Base-by-base conservation (phyloP, 2,888 invertebrate genomes). In the Acrobasis consociella region DNA sequence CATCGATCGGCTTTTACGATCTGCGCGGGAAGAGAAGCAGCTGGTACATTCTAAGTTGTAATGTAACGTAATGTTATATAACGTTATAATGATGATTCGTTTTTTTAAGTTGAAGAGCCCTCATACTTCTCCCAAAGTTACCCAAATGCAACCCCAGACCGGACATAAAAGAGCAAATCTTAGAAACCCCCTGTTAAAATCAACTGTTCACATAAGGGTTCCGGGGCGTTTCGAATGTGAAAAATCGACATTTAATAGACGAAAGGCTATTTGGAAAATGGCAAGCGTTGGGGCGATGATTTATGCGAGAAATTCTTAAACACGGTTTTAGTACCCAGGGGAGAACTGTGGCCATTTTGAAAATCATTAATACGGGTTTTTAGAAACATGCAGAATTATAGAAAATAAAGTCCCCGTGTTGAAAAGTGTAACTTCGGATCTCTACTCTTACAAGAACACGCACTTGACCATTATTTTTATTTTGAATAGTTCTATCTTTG, bases 171-270 rank as follows among this genome's bases (percentile, higher is more conserved):
- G n/a, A 5, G 46, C 46, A 46, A 46, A 46, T 46, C 46, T 46
- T 13, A 46, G 46, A 13, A 46, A 46, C 46, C 46, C 46, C 46
- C 46, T 46, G 46, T 46, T 46, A 46, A 46, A 46, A 46, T 46
- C 46, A 46, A 46, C 46, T 46, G 46, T 46, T 46, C 46, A 46
- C 46, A n/a, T 46, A 46, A 67, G 70, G 72, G 77, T 75, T 75
- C 70, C 72, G 70, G 65, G 69, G 72, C 69, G 65, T 69, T 76
- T 69, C 69, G 75, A 78, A 83, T 80, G 85, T 90, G 89, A 91
- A 88, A 89, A 89, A 91, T 91, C 85, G 90, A 83, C 87, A 85
- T 91, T 91, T 90, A 91, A 90, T 89, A 89, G 91, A 83, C 81
- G 83, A 76, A 77, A 79, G 85, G 87, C 88, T 78, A 80, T 81